Conservation (phyloP, 2,888 invertebrate species). For the Limenitis camilla region DNA sequence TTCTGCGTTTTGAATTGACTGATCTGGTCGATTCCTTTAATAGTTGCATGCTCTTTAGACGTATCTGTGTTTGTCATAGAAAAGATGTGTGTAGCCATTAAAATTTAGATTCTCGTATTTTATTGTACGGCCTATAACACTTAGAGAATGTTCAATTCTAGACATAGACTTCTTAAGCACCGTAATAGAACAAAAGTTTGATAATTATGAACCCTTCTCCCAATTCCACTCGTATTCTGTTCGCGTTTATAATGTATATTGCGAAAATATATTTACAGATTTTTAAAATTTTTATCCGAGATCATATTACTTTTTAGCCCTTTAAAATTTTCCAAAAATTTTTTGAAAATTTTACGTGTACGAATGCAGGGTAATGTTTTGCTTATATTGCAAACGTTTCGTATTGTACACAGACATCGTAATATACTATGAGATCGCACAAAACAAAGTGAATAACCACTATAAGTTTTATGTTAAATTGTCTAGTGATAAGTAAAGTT, state of each 20-base stretch:
- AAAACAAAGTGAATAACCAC: conserved; percentile 30
- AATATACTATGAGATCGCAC: conserved; percentile 30
- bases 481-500: conserved; percentile 34
- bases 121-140: conserved; percentile 44
- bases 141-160: conserved; percentile 26
- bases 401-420: conserved; percentile 22
- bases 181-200: conserved; percentile 11
- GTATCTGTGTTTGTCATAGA: conserved; percentile 56
- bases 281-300: conserved; percentile 12
- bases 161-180: conserved; percentile 28
- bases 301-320: conserved; percentile 18
- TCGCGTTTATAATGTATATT: conserved; percentile 7
- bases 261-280: conserved; percentile 10
- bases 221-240: background rate
- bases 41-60: conserved; percentile 62
- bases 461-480: conserved; percentile 25
- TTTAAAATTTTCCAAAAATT: conserved; percentile 27
- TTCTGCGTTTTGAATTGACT: conserved; percentile 15
- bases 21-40: conserved; percentile 25
- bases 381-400: conserved; percentile 30
- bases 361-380: conserved; percentile 52
- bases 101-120: conserved; percentile 42
- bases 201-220: conserved; percentile 5
- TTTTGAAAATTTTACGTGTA: conserved; percentile 56
- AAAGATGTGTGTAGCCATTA: conserved; percentile 53